Conservation (phyloP, 2,113 vertebrate genomes). For the Strix aluco region DNA sequence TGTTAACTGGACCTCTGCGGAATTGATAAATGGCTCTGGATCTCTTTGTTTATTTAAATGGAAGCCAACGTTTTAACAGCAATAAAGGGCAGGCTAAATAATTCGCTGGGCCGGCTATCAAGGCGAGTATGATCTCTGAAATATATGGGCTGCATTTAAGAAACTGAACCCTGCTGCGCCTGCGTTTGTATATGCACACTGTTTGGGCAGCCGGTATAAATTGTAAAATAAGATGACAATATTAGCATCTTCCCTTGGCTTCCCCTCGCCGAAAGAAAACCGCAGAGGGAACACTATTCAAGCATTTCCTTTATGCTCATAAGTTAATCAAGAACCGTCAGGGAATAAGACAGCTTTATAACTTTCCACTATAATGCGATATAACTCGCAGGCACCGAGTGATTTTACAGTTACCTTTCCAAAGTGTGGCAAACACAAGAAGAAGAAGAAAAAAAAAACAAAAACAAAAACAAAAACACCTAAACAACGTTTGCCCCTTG, state of each 20-base stretch:
- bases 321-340: conserved; percentile 47
- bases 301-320: conserved; percentile 48
- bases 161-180: not conserved
- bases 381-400: conserved; percentile 58
- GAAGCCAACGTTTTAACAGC: not conserved
- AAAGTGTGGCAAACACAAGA: not conserved
- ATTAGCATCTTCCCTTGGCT: conserved; percentile 37
- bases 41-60: not conserved
- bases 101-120: not conserved
- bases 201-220: not conserved
- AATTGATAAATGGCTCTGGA: not conserved
- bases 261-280: not conserved
- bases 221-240: conserved; percentile 43
- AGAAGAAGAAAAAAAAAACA: not conserved
- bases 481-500: not conserved
- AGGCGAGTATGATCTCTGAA: not conserved
- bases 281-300: conserved; percentile 32
- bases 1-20: not conserved
- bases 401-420: conserved; percentile 57
- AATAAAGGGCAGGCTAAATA: not conserved
- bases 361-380: conserved; percentile 59
- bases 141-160: not conserved
- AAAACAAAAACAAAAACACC: too few species aligned
- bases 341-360: conserved; percentile 64
- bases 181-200: not conserved